A percentile compares a stretch with the other conserved stretches of the same genome.
phyloP scores from a whole-genome alignment of 2,113 vertebrate genomes.

The Tachysurus vachellii region DNA sequence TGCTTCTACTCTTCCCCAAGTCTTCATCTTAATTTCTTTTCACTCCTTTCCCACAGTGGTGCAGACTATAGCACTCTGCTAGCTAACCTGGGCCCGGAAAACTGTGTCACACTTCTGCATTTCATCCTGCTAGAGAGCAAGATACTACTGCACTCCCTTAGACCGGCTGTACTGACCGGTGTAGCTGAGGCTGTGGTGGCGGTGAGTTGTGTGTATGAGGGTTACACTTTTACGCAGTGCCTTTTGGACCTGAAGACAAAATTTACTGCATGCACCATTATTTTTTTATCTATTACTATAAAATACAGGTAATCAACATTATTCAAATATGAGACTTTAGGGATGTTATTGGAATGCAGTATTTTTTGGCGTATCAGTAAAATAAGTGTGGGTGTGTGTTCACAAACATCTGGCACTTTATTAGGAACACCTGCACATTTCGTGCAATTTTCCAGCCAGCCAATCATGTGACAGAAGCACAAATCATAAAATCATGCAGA shows the following conservation, averaged over 20 bases:
- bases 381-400: not conserved
- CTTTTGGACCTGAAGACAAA: not conserved
- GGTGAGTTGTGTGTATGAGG: slow-evolving; percentile 85
- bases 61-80: slow-evolving; percentile 92
- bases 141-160: slow-evolving; percentile 93
- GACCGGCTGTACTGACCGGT: slow-evolving; percentile 95
- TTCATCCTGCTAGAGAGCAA: slow-evolving; percentile 93
- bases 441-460: not conserved
- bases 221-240: not conserved
- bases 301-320: not conserved
- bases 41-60: slow-evolving; percentile 75
- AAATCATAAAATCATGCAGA: not conserved
- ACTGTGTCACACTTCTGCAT: slow-evolving; percentile 89
- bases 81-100: slow-evolving; percentile 93
- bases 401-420: not conserved
- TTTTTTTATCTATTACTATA: too few relatives aligned
- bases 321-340: not conserved
- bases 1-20: not conserved
- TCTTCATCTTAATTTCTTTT: not conserved
- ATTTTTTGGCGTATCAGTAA: not conserved
- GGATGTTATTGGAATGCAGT: not conserved
- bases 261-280: too few relatives aligned
- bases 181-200: slow-evolving; percentile 96
- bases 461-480: not conserved
- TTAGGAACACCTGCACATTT: not conserved